phyloP scores from a whole-genome alignment of 2,797 vertebrate species.

The Coregonus sp. region DNA sequence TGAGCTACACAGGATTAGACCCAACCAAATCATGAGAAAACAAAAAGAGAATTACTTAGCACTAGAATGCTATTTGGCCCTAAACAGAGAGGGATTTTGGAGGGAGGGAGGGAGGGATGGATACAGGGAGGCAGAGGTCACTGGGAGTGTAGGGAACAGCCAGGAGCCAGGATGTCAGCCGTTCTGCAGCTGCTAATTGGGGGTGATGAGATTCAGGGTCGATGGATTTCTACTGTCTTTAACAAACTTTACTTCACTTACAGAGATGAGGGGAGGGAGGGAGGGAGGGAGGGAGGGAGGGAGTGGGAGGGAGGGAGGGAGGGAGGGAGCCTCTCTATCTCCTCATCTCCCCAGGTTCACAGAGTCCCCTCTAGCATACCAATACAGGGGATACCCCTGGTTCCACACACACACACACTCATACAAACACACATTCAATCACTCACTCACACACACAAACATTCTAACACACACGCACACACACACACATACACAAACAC shows the following conservation, averaged over 20 bases:
- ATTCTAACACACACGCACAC: too few species aligned
- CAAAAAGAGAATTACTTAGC: too few species aligned
- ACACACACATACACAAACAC: neutral
- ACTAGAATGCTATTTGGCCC: too few species aligned
- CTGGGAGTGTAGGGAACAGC: constrained; percentile 17
- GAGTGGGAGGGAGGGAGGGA: neutral
- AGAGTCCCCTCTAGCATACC: constrained; percentile 22
- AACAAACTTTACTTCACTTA: constrained; percentile 12
- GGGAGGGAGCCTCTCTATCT: too few species aligned
- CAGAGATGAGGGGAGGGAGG: neutral
- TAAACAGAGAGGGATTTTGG: too few species aligned
- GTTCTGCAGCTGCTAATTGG: constrained; percentile 33
- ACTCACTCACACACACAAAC: too few species aligned
- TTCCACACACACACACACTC: constrained; percentile 6
- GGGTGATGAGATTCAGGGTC: constrained; percentile 31
- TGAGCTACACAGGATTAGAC: too few species aligned
- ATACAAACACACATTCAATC: too few species aligned
- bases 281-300: neutral
- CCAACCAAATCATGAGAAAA: too few species aligned
- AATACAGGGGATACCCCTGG: constrained; percentile 26
- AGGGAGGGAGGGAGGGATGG: too few species aligned
- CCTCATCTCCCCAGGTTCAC: neutral
- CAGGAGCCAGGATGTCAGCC: constrained; percentile 21
- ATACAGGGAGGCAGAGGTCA: constrained; percentile 9
- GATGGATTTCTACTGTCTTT: constrained; percentile 28